Conservation (phyloP, 2,797 vertebrate species). For the Nannoperca obscura region DNA sequence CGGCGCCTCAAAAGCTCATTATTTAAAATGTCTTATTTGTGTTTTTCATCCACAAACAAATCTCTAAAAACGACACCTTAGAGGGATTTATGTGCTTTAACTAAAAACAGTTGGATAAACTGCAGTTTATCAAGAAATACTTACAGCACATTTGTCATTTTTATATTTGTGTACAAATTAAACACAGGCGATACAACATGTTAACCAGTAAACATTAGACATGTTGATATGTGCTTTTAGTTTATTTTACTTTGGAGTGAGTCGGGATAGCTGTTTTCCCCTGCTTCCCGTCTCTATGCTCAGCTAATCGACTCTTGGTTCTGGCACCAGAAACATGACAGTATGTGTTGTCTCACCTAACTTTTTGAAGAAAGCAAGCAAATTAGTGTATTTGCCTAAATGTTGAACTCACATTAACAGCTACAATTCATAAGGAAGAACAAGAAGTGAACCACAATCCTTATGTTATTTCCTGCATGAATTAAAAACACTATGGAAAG, state of each 20-base stretch:
- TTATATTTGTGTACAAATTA: neutral
- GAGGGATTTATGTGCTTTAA: neutral
- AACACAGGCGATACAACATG: neutral
- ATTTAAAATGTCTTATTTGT: neutral
- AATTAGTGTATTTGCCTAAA: neutral
- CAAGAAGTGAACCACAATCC: neutral
- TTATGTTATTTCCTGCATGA: neutral
- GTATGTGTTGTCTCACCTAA: neutral
- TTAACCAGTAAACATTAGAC: neutral
- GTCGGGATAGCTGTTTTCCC: neutral
- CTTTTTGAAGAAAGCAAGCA: neutral
- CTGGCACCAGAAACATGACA: neutral
- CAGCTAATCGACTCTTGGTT: neutral
- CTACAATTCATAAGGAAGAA: neutral
- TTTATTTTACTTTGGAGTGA: neutral
- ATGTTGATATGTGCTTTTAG: neutral
- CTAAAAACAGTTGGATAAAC: neutral
- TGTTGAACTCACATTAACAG: neutral
- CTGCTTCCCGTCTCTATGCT: neutral
- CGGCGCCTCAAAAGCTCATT: neutral
- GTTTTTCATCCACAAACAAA: neutral
- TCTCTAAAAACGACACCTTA: too few relatives aligned
- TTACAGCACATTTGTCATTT: neutral
- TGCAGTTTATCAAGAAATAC: too few relatives aligned
- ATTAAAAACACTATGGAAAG: neutral